Evolutionary conservation across 2,797 vertebrate genomes (phyloP).

Genomic region (Forpus xanthops): DNA sequence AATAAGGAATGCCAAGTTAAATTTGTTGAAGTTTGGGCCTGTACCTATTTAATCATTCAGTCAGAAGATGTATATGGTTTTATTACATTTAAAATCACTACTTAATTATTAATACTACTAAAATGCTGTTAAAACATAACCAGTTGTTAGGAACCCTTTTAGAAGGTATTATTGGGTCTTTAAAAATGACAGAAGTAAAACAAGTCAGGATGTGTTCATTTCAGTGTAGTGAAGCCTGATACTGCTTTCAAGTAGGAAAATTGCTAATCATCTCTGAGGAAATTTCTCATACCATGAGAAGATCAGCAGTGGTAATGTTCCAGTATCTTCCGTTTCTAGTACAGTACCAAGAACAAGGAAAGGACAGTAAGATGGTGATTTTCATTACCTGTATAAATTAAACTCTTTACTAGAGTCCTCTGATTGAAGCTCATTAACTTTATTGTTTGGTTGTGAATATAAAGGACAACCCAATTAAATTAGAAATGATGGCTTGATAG

Average conservation of each 20-base stretch:
- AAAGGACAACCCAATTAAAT: constrained; percentile 71
- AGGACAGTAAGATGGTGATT: constrained; percentile 61
- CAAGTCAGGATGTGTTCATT: not conserved
- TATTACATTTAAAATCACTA: constrained; percentile 39
- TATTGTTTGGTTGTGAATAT: constrained; percentile 72
- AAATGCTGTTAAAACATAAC: constrained; percentile 33
- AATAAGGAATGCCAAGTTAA: constrained; percentile 30
- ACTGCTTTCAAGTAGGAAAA: constrained; percentile 27
- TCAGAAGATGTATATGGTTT: not conserved
- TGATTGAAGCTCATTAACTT: constrained; percentile 72
- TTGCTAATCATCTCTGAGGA: not conserved
- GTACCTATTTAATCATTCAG: constrained; percentile 54
- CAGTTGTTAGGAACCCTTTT: constrained; percentile 16
- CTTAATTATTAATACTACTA: constrained; percentile 55
- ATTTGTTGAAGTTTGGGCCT: constrained; percentile 33
- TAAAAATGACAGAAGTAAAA: not conserved
- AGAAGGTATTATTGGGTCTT: constrained; percentile 34
- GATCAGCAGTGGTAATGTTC: not conserved
- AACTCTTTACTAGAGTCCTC: constrained; percentile 56
- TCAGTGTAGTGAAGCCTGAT: not conserved
- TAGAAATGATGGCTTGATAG: constrained; percentile 41
- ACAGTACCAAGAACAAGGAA: constrained; percentile 59
- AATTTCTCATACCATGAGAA: not conserved
- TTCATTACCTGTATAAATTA: constrained; percentile 75
- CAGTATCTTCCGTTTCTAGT: not conserved